These are phyloP conservation scores for Bombycilla garrulus DNA, from an alignment of 2,113 vertebrate genomes.

Conservation along the genomic window DNA sequence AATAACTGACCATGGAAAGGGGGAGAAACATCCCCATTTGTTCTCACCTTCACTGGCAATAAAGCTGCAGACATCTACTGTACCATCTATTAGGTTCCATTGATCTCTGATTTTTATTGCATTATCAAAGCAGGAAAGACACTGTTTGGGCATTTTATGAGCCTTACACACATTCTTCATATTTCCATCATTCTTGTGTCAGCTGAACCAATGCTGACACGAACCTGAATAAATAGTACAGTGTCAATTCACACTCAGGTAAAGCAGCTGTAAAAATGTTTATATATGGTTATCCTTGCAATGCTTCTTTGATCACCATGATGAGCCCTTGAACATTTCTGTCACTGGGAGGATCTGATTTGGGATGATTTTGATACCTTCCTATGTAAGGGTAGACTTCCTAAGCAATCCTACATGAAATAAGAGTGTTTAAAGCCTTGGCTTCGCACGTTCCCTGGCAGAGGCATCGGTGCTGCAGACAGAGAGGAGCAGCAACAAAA, in stretches of 20 bases:
- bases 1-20: background rate
- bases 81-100: background rate
- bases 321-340: background rate
- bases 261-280: background rate
- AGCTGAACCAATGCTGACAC: background rate
- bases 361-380: background rate
- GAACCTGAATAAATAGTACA: background rate
- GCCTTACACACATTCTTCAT: background rate
- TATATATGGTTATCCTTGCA: background rate
- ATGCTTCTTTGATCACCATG: background rate
- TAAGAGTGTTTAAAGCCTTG: background rate
- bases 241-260: background rate
- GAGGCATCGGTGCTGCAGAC: background rate
- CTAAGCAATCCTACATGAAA: background rate
- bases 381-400: background rate
- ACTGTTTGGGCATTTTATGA: background rate
- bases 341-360: background rate
- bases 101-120: constrained; percentile 4
- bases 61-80: background rate
- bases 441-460: background rate
- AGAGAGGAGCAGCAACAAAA: background rate
- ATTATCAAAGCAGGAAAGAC: background rate
- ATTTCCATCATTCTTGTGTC: background rate
- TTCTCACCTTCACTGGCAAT: background rate
- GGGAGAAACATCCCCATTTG: background rate